Evolutionary conservation across 2,888 invertebrate genomes (phyloP).

Genomic region (Parnassius mnemosyne): DNA sequence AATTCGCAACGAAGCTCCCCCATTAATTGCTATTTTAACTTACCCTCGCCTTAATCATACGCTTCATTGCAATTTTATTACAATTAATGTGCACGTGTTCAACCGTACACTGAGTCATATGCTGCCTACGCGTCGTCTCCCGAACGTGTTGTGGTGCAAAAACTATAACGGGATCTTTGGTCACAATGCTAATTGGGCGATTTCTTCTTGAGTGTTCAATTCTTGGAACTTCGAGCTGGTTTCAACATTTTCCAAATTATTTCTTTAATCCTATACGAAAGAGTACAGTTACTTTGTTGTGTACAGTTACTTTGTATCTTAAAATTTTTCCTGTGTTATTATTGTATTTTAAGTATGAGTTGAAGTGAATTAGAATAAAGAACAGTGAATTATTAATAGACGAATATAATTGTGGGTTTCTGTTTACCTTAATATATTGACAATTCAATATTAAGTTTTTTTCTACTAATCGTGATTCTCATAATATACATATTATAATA

Average conservation of each 20-base stretch:
- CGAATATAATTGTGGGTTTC: too few species aligned
- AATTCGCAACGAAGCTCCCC: too few species aligned
- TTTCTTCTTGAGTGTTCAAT: constrained; percentile 7
- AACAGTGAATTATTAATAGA: too few species aligned
- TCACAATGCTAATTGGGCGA: constrained; percentile 23
- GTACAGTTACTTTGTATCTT: too few species aligned
- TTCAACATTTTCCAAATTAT: constrained; percentile 7
- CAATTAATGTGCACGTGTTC: constrained; percentile 15
- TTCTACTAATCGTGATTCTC: too few species aligned
- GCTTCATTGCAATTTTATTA: constrained; percentile 15
- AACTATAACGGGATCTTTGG: constrained; percentile 23
- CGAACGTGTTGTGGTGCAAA: constrained; percentile 28
- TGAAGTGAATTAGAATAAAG: too few species aligned
- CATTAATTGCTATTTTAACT: background rate
- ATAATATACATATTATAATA: too few species aligned
- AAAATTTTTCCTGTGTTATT: too few species aligned
- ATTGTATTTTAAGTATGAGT: too few species aligned
- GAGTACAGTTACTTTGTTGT: too few species aligned
- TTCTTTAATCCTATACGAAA: background rate
- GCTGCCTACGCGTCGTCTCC: constrained; percentile 33
- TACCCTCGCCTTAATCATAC: constrained; percentile 12
- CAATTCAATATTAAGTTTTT: too few species aligned
- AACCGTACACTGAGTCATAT: constrained; percentile 35
- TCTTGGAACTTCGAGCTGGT: constrained; percentile 11
- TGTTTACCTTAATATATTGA: too few species aligned